Evolutionary conservation across 1,140 invertebrate genomes (phyloP).

Genomic region (Platyscapa corneri): DNA sequence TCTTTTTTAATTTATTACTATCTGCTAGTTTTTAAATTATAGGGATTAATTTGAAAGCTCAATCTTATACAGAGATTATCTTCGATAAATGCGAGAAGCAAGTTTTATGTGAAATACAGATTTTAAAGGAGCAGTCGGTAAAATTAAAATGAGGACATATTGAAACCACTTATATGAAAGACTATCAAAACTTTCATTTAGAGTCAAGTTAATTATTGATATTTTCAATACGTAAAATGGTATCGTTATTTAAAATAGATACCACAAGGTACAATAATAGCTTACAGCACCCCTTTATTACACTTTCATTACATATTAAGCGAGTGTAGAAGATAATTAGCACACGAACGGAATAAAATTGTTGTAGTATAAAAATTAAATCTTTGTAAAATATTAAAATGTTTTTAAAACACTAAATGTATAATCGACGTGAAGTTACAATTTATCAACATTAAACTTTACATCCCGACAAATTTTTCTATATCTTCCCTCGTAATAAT

Average conservation of each 20-base stretch:
- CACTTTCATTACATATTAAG: not conserved
- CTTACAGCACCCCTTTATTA: not conserved
- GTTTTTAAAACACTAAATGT: too few relatives aligned
- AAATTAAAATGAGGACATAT: not conserved
- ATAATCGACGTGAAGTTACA: too few relatives aligned
- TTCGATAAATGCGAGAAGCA: not conserved
- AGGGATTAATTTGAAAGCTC: too few relatives aligned
- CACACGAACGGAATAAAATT: too few relatives aligned
- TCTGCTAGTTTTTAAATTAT: too few relatives aligned
- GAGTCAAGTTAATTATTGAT: not conserved
- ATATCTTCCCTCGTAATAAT: too few relatives aligned
- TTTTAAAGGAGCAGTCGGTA: not conserved
- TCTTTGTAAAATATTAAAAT: too few relatives aligned
- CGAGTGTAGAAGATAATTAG: not conserved
- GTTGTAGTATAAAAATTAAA: too few relatives aligned
- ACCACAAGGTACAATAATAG: not conserved
- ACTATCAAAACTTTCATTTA: not conserved
- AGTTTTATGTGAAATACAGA: not conserved
- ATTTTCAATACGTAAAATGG: not conserved
- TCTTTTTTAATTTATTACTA: too few relatives aligned
- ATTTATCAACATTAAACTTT: too few relatives aligned
- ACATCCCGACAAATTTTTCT: too few relatives aligned
- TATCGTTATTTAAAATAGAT: not conserved
- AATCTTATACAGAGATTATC: not conserved
- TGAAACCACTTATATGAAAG: not conserved